phyloP scores from a whole-genome alignment of 2,113 vertebrate genomes.

The Leuciscus idus region DNA sequence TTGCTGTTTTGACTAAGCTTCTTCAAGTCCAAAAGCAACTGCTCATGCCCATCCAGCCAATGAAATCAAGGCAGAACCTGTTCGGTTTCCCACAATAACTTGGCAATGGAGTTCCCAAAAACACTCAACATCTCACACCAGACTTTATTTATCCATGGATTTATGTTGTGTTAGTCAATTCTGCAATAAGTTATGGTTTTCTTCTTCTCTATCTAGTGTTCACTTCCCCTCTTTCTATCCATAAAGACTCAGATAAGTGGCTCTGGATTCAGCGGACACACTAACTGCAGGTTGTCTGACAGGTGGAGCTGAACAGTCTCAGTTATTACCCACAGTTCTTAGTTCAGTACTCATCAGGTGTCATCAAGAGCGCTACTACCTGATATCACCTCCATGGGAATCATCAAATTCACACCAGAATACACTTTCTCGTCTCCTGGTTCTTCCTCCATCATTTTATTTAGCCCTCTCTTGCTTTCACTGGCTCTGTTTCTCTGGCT shows the following conservation, averaged over 20 bases:
- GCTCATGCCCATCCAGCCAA: not conserved
- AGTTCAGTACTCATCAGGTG: constrained; percentile 19
- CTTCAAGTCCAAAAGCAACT: not conserved
- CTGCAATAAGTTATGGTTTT: not conserved
- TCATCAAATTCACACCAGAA: constrained; percentile 25
- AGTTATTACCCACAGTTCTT: constrained; percentile 25
- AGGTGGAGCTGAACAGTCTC: constrained; percentile 7
- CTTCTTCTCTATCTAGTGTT: not conserved
- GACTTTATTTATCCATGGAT: not conserved
- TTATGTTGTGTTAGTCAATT: not conserved
- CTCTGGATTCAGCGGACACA: not conserved
- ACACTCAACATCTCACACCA: not conserved
- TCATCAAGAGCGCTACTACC: constrained; percentile 12
- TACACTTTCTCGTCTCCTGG: not conserved
- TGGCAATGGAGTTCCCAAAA: not conserved
- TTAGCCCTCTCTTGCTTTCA: not conserved
- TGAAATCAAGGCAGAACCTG: not conserved
- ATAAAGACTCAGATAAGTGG: constrained; percentile 1
- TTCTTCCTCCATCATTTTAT: constrained; percentile 7
- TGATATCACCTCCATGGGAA: constrained; percentile 22
- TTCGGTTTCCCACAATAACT: not conserved
- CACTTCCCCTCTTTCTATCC: not conserved
- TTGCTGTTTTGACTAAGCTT: not conserved
- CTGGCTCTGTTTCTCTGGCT: constrained; percentile 21
- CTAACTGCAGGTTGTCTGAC: constrained; percentile 35